A percentile compares a stretch with the other conserved stretches of the same genome.
These are phyloP conservation scores for Coptodon rendalli DNA, from an alignment of 2,113 vertebrate species.

Conservation along the genomic window DNA sequence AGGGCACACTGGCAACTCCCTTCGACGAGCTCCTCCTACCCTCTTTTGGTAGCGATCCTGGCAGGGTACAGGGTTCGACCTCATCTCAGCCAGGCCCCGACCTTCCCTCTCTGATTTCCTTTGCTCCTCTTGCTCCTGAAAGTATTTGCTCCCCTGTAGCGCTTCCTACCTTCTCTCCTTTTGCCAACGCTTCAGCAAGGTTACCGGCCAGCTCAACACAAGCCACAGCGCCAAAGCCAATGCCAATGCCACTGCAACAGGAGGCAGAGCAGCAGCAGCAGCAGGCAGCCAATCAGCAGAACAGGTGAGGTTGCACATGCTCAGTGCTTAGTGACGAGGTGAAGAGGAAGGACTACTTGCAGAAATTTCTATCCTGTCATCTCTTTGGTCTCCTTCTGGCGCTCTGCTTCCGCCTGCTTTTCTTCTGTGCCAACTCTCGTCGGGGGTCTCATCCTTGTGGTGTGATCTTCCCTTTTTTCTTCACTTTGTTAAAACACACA, in stretches of 20 bases:
- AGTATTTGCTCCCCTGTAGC: slow-evolving; percentile 22
- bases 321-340: slow-evolving; percentile 17
- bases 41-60: slow-evolving; percentile 50
- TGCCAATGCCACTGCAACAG: slow-evolving; percentile 40
- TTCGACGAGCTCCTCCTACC: slow-evolving; percentile 36
- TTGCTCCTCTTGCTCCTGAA: slow-evolving; percentile 42
- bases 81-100: not conserved
- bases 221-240: slow-evolving; percentile 28
- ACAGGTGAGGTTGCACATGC: slow-evolving; percentile 84
- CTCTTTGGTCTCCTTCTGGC: slow-evolving; percentile 5
- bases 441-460: slow-evolving; percentile 28
- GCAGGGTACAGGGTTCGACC: not conserved
- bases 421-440: slow-evolving; percentile 9
- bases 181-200: slow-evolving; percentile 33
- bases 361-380: slow-evolving; percentile 26
- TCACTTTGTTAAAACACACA: slow-evolving; percentile 13
- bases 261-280: slow-evolving; percentile 66
- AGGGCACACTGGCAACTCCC: not conserved
- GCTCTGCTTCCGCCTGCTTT: slow-evolving; percentile 33
- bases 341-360: slow-evolving; percentile 10
- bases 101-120: slow-evolving; percentile 62
- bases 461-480: slow-evolving; percentile 38
- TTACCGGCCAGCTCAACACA: slow-evolving; percentile 32
- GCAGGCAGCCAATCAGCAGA: slow-evolving; percentile 73
- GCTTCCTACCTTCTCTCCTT: slow-evolving; percentile 48